phyloP scores from a whole-genome alignment of 2,113 vertebrate species.

The Garra rufa region DNA sequence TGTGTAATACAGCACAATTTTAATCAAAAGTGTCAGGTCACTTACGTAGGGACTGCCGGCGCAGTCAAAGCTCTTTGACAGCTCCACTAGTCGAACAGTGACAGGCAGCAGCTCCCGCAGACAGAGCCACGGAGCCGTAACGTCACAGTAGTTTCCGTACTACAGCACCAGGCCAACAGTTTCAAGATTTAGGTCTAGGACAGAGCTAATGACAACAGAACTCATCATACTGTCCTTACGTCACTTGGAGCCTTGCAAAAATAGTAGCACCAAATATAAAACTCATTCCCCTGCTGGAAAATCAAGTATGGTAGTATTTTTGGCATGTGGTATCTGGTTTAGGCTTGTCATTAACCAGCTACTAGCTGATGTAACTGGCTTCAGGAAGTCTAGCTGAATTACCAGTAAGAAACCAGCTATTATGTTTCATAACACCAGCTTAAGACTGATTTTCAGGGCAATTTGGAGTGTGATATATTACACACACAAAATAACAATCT shows the following conservation, averaged over 20 bases:
- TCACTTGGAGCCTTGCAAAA: neutral
- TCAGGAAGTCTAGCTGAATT: conserved; percentile 7
- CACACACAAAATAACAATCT: neutral
- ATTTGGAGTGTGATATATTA: neutral
- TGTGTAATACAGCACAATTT: conserved; percentile 21
- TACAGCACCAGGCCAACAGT: neutral
- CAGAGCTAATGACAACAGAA: neutral
- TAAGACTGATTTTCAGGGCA: neutral
- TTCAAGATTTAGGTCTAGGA: neutral
- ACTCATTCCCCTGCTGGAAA: neutral
- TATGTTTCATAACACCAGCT: neutral
- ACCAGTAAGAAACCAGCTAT: neutral
- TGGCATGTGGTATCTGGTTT: neutral
- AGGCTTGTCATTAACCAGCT: neutral
- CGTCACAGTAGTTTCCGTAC: conserved; percentile 13
- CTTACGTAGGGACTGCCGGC: neutral
- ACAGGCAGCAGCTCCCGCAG: conserved; percentile 29
- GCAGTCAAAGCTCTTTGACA: conserved; percentile 24
- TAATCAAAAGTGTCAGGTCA: conserved; percentile 22
- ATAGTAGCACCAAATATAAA: neutral
- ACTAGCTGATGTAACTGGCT: neutral
- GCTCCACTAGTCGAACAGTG: conserved; percentile 16
- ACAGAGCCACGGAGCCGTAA: neutral
- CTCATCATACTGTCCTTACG: neutral
- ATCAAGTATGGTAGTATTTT: neutral